A percentile compares a stretch with the other conserved stretches of the same genome.
Conservation (phyloP, 1,140 invertebrate genomes). For the Nixonia krombeini region DNA sequence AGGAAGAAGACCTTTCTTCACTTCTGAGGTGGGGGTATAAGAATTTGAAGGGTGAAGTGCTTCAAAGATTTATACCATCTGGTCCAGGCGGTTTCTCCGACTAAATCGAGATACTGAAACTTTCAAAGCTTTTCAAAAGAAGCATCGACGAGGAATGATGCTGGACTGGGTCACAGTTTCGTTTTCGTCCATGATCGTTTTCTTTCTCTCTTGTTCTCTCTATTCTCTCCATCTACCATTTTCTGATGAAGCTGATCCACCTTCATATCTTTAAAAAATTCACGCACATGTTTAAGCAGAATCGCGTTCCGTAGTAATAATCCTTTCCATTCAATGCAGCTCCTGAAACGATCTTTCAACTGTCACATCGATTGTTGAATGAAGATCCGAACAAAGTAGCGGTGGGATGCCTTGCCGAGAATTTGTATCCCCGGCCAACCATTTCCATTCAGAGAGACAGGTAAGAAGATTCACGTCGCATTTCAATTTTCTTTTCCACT, state of each 20-base stretch:
- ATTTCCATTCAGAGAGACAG: conserved; percentile 57
- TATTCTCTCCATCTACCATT: no score
- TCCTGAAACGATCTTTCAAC: conserved; percentile 53
- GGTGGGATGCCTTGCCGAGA: conserved; percentile 55
- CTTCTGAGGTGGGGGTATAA: background rate
- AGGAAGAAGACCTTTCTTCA: background rate
- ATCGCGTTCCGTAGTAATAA: conserved; percentile 16
- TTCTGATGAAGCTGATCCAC: background rate
- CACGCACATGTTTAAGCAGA: conserved; percentile 5
- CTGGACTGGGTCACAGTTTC: background rate
- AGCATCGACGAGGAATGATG: background rate
- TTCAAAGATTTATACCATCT: background rate
- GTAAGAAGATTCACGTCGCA: conserved; percentile 44
- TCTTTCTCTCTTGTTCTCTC: background rate
- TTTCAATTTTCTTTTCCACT: background rate
- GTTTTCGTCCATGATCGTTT: no score
- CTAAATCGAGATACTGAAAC: background rate
- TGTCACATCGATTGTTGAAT: conserved; percentile 52
- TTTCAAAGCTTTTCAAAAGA: conserved; percentile 8
- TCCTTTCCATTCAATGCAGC: conserved; percentile 51
- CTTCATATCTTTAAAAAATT: background rate
- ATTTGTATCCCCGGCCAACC: conserved; percentile 55
- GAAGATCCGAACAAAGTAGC: conserved; percentile 51
- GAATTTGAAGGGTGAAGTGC: background rate
- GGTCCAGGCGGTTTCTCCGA: background rate